Evolutionary conservation across 2,113 vertebrate species (phyloP).

Genomic region (Forbesichthys agassizii): DNA sequence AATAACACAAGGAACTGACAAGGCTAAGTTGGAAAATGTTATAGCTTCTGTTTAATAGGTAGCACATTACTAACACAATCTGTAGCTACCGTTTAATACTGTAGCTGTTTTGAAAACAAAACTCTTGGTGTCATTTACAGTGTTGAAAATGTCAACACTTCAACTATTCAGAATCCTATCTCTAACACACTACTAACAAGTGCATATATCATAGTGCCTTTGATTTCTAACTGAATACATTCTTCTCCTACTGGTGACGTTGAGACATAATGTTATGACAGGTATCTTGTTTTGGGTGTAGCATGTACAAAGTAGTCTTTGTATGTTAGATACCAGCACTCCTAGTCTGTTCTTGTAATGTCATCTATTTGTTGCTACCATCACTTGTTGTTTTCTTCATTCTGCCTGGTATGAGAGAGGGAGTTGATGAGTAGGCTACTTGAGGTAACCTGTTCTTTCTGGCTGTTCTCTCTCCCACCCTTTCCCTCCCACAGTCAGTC

Average conservation of each 20-base stretch:
- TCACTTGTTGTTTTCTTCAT: background rate
- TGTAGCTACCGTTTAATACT: no score
- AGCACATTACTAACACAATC: no score
- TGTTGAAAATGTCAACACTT: background rate
- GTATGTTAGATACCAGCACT: background rate
- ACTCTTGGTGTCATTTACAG: no score
- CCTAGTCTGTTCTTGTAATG: background rate
- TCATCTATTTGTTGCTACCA: background rate
- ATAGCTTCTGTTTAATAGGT: no score
- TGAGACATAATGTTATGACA: conserved; percentile 26
- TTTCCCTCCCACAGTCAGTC: background rate
- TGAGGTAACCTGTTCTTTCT: background rate
- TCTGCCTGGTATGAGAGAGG: no score
- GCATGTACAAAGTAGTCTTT: background rate
- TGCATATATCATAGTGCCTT: conserved; percentile 37
- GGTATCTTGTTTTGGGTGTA: conserved; percentile 25
- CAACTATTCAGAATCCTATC: conserved; percentile 28
- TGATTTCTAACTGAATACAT: conserved; percentile 43
- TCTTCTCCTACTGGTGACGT: conserved; percentile 19
- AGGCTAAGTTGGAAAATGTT: no score
- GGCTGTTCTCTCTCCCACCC: no score
- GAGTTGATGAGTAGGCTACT: no score
- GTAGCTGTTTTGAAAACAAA: no score
- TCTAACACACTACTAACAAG: conserved; percentile 36
- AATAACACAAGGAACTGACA: no score